Conservation (phyloP, 2,888 invertebrate genomes). For the Rhagophthalmus giganteus region DNA sequence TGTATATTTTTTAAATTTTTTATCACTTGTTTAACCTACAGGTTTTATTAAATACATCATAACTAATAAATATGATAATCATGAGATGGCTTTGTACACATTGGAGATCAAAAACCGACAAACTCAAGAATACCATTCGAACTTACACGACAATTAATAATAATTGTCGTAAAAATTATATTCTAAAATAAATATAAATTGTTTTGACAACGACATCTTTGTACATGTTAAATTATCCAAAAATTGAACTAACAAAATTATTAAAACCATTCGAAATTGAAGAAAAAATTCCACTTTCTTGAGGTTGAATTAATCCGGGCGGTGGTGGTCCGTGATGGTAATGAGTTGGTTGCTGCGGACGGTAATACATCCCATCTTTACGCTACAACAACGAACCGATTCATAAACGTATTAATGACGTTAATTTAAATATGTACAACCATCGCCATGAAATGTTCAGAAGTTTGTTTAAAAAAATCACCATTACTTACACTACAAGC, state of each 20-base stretch:
- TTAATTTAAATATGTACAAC: background rate
- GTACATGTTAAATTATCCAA: conserved; percentile 16
- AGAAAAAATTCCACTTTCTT: conserved; percentile 68
- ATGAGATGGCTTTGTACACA: too few relatives aligned
- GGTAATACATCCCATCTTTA: conserved; percentile 69
- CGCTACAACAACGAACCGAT: conserved; percentile 57
- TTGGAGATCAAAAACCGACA: too few relatives aligned
- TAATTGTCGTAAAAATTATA: too few relatives aligned
- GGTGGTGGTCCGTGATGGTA: conserved; percentile 53
- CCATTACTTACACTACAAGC: conserved; percentile 6
- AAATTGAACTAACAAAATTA: conserved; percentile 63
- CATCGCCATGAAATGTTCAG: background rate
- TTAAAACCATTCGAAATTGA: conserved; percentile 78
- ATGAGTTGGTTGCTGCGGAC: conserved; percentile 53
- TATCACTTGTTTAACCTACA: background rate
- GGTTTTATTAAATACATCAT: too few relatives aligned
- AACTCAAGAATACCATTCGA: too few relatives aligned
- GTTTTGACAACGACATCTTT: background rate
- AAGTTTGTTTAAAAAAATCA: background rate
- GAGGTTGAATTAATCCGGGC: conserved; percentile 53
- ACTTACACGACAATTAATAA: too few relatives aligned
- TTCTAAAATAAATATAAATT: background rate
- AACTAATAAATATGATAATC: too few relatives aligned
- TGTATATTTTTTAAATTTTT: background rate
- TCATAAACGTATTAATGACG: background rate